Evolutionary conservation across 2,888 invertebrate genomes (phyloP).

Genomic region (Lycocerus yunnanus): DNA sequence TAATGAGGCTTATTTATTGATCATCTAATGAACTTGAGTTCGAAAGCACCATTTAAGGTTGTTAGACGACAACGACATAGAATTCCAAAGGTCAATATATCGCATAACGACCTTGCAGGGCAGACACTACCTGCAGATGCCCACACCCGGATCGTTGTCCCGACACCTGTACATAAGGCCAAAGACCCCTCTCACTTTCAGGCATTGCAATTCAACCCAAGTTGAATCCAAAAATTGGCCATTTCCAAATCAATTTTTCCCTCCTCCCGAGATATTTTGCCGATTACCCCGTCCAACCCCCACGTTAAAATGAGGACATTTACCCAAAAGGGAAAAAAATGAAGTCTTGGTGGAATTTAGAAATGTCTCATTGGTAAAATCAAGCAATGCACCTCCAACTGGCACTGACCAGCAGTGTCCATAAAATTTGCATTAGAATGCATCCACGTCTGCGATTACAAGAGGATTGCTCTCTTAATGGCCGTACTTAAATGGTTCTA

Average conservation of each 20-base stretch:
- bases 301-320: neutral
- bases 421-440: slow-evolving; percentile 37
- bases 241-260: neutral
- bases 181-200: slow-evolving; percentile 14
- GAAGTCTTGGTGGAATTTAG: slow-evolving; percentile 14
- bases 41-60: slow-evolving; percentile 30
- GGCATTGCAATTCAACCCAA: slow-evolving; percentile 21
- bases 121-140: slow-evolving; percentile 34
- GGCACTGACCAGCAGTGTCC: slow-evolving; percentile 32
- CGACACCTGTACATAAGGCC: slow-evolving; percentile 33
- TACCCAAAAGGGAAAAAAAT: neutral
- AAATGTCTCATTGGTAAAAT: slow-evolving; percentile 22
- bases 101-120: slow-evolving; percentile 35
- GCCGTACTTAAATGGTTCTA: slow-evolving; percentile 26
- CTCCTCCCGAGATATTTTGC: neutral
- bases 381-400: slow-evolving; percentile 30
- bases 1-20: slow-evolving; percentile 5
- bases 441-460: slow-evolving; percentile 34
- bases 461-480: slow-evolving; percentile 35
- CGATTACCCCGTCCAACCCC: neutral
- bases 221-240: neutral
- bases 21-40: slow-evolving; percentile 10
- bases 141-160: slow-evolving; percentile 34
- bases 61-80: slow-evolving; percentile 29
- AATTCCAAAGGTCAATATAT: slow-evolving; percentile 35